Base-by-base conservation (phyloP, 1,140 invertebrate genomes). In the Temnothorax longispinosus region DNA sequence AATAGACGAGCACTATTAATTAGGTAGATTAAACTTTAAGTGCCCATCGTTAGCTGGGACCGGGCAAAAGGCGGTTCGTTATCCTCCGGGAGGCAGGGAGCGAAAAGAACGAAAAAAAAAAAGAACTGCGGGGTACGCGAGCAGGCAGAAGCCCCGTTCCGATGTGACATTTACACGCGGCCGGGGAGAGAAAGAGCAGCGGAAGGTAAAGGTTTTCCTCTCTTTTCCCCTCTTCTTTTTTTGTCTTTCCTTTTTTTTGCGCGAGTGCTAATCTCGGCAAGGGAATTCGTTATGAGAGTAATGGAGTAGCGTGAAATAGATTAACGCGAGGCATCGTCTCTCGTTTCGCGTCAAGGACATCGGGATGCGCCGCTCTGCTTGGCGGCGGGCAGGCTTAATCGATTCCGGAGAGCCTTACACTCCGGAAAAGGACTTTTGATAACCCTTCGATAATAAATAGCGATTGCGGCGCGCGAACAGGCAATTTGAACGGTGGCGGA, bases 1-100 rank as follows among this genome's bases (percentile, higher is more conserved):
- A 93, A 93, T 93, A 91, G 92, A 93, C 92, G 93, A 92, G 91
- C 86, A 90, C 92, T 92, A 93, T 93, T 94, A 93, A 93, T 94
- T 94, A 93, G 91, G 88, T 91, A 93, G 92, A 94, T 94, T 93
- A 93, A 93, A 94, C 91, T 93, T 90, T 89, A 93, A 93, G 90
- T 93, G 91, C 91, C 80, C 89, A 67, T 92, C 92, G 91, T 93
- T 93, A 93, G 88, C 85, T 85, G 75, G 58, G 72, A 54, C 72
- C 88, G 38, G 80, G 64, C 82, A 56, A 81, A 64, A 85, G 85
- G 90, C 62, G 88, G 86, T 88, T 86, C 88, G 88, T 92, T 92
- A 92, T 89, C 86, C 85, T 85, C 15, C 58, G 78, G 77, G 60
- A 85, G 54, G 50, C 8, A 76, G 50, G 74, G 74, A 86, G 72